Evolutionary conservation across 2,888 invertebrate species (phyloP), one percentile per base, ranked within the genome.

Genomic region (Lithophane leautieri): DNA sequence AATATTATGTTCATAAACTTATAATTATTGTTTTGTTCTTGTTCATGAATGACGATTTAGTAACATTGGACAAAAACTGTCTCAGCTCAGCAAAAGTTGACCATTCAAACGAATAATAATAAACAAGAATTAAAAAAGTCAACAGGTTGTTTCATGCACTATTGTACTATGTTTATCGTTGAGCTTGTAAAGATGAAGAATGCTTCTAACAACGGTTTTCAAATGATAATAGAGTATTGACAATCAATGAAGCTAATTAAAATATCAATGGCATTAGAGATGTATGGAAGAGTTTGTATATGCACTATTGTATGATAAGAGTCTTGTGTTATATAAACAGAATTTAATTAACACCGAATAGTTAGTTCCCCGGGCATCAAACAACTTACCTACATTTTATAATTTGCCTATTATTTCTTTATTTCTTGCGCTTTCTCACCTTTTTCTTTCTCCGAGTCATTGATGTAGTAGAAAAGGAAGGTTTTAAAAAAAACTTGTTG

Each of bases 241-340:
- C 76, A 68, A 73, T 78, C 56, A 77, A 72, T 70, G 65, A 70
- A 16, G 70, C 70, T 87, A 77, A 86, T 88, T 86, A 83, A 79
- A 81, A 81, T 81, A 76, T 75, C 71, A 84, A 87, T 81, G 50
- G 71, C 67, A 19, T 68, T 83, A 25, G 52, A 73, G 69, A 70
- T 70, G 62, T 67, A 56, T 63, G 54, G 19, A 66, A 19, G 44
- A 66, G 47, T 60, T 40, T 58, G 44, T 76, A 56, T 61, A 25
- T 61, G 60, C 25, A 61, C 56, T 60, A 70, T 83, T 76, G 76
- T 85, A 60, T 44, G 62, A 67, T 62, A 67, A 76, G 79, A 70
- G 76, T 72, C 60, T 81, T 70, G 40, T 63, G 66, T 72, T 73
- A 60, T 44, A 69, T 56, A 63, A 60, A 72, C 66, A 40, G 70